Conservation (phyloP, 2,888 invertebrate genomes). For the Synanthedon formicaeformis region DNA sequence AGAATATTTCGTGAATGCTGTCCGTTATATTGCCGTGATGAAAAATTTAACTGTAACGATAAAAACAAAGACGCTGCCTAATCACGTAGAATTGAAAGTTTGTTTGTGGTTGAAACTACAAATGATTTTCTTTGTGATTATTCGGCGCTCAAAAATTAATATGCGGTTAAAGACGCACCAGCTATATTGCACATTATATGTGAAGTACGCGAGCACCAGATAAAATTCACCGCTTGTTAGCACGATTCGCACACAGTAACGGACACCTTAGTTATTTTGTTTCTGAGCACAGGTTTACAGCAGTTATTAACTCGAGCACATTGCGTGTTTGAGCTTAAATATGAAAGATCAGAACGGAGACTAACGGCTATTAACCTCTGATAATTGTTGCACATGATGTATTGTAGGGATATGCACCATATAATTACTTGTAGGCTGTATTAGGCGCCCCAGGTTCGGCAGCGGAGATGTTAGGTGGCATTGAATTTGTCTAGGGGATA, state of each 20-base stretch:
- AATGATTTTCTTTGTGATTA: constrained; percentile 27
- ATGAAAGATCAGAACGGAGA: constrained; percentile 35
- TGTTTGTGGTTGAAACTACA: background rate
- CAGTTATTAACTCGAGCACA: constrained; percentile 25
- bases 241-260: constrained; percentile 61
- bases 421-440: constrained; percentile 30
- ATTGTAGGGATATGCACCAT: constrained; percentile 42
- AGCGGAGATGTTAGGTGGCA: constrained; percentile 52
- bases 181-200: constrained; percentile 61
- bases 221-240: constrained; percentile 66
- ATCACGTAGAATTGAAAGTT: constrained; percentile 27
- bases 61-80: constrained; percentile 43
- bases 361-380: constrained; percentile 58
- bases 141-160: constrained; percentile 23
- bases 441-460: constrained; percentile 56
- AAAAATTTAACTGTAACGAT: constrained; percentile 52
- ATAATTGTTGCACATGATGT: constrained; percentile 60
- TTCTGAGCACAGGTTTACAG: constrained; percentile 19
- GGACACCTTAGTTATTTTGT: constrained; percentile 28
- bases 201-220: constrained; percentile 53
- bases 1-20: constrained; percentile 61
- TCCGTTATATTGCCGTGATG: constrained; percentile 61
- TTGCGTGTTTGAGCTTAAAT: constrained; percentile 35
- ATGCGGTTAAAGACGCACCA: constrained; percentile 27
- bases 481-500: constrained; percentile 32